Percentiles rank a stretch among this genome's conserved stretches.
These are phyloP conservation scores for Raja brachyura DNA, from an alignment of 2,113 vertebrate genomes.

Conservation along the genomic window DNA sequence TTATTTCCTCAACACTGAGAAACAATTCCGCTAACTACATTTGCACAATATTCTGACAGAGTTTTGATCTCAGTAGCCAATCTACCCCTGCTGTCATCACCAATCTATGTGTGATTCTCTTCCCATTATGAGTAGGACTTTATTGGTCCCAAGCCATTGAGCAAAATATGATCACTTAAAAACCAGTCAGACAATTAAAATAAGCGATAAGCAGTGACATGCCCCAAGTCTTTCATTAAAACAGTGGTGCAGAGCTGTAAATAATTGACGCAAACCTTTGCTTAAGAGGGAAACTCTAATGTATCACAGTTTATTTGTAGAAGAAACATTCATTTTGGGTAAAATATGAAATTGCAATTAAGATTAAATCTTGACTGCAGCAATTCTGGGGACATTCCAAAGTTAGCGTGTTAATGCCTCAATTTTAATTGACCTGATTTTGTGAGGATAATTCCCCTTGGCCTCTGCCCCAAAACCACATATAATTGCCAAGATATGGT, in stretches of 20 bases:
- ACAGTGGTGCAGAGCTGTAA: not conserved
- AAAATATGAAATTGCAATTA: not conserved
- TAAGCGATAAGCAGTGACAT: not conserved
- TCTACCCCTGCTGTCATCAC: not conserved
- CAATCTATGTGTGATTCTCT: not conserved
- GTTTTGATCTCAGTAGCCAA: not conserved
- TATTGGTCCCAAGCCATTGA: not conserved
- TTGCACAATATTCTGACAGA: not conserved
- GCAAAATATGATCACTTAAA: not conserved
- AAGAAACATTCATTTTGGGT: not conserved
- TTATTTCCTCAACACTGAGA: not conserved
- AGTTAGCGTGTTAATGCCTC: not conserved
- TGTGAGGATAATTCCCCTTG: too few species aligned
- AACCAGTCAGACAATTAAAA: not conserved
- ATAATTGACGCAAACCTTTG: not conserved
- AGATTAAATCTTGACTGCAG: not conserved
- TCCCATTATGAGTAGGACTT: not conserved
- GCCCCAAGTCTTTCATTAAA: not conserved
- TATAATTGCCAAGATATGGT: too few species aligned
- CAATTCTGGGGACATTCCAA: not conserved
- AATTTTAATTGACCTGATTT: not conserved
- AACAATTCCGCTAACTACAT: not conserved
- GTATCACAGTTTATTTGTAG: slow-evolving; percentile 39
- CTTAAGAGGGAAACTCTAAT: slow-evolving; percentile 32
- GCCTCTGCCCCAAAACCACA: too few species aligned